These are phyloP conservation scores for Illadopsis cleaveri DNA, from an alignment of 2,113 vertebrate species.

Conservation along the genomic window DNA sequence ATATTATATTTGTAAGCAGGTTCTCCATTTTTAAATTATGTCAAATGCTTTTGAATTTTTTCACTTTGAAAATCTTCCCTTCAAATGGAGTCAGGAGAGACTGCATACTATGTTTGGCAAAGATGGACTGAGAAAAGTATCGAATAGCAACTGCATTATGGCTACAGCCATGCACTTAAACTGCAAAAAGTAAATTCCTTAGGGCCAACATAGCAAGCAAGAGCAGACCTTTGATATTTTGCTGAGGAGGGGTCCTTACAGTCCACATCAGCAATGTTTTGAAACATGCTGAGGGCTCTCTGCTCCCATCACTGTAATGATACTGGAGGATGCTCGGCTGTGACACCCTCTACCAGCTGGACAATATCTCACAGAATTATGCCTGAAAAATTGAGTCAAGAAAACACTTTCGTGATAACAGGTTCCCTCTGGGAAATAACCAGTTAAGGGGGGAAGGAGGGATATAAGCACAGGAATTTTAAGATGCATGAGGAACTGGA, in stretches of 20 bases:
- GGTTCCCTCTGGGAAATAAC: not conserved
- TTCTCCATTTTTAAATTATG: not conserved
- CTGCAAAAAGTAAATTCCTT: constrained; percentile 1
- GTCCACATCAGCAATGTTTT: not conserved
- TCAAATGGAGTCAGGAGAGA: not conserved
- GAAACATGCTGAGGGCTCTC: not conserved
- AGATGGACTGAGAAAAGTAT: not conserved
- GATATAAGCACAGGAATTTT: not conserved
- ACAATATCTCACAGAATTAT: not conserved
- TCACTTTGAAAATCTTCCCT: not conserved
- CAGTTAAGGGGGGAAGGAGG: not conserved
- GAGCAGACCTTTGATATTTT: not conserved
- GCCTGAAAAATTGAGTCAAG: not conserved
- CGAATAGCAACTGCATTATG: not conserved
- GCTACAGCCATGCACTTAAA: not conserved
- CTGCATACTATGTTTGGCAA: not conserved
- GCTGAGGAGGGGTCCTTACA: not conserved
- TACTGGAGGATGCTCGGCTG: not conserved
- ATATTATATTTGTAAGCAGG: not conserved
- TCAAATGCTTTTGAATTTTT: not conserved
- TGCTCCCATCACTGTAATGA: not conserved
- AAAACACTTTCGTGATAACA: not conserved
- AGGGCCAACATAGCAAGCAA: not conserved
- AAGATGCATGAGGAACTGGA: not conserved
- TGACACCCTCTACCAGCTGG: not conserved